Percentiles rank a stretch among this genome's conserved stretches.
These are phyloP conservation scores for Leuctra nigra DNA, from an alignment of 2,888 invertebrate species.

Conservation along the genomic window DNA sequence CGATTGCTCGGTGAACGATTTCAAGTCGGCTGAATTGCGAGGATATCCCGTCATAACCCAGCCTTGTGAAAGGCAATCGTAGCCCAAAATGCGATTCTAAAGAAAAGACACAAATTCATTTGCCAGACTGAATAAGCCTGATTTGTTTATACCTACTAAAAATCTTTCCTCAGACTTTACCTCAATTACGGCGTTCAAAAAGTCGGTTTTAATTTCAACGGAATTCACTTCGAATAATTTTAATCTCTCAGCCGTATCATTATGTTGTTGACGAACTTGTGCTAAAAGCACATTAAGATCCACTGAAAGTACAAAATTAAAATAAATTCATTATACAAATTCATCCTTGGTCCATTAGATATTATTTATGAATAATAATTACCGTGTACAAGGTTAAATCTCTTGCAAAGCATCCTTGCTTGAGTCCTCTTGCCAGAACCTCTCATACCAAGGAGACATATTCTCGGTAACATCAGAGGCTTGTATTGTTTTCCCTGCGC, in stretches of 20 bases:
- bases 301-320: constrained; percentile 3
- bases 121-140: no score
- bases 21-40: constrained; percentile 49
- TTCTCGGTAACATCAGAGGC: constrained; percentile 50
- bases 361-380: neutral
- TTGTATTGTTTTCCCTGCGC: constrained; percentile 37
- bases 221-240: neutral
- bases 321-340: neutral
- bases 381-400: constrained; percentile 45
- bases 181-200: neutral
- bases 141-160: no score
- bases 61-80: constrained; percentile 52
- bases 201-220: neutral
- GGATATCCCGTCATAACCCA: constrained; percentile 60
- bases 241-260: neutral
- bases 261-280: neutral
- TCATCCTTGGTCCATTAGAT: neutral
- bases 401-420: constrained; percentile 45
- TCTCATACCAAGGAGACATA: constrained; percentile 52
- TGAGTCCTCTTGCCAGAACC: constrained; percentile 53
- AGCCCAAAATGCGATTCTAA: constrained; percentile 41
- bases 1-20: constrained; percentile 49
- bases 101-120: constrained; percentile 32
- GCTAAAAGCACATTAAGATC: neutral
- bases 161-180: no score